Percentiles rank a stretch among this genome's conserved stretches.
Conservation (phyloP, 1,140 invertebrate species). For the Apis laboriosa region DNA sequence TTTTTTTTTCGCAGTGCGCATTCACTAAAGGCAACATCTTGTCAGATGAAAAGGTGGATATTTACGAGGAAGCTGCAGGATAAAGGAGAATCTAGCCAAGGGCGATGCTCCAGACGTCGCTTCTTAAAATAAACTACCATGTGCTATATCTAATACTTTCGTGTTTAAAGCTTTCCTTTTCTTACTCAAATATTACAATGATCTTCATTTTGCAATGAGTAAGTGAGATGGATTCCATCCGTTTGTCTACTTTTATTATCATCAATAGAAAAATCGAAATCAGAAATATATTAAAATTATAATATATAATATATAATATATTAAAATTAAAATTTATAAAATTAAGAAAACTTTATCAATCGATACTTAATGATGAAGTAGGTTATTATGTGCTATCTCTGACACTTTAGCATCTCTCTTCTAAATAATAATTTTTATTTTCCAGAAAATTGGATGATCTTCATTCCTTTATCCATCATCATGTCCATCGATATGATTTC, state of each 20-base stretch:
- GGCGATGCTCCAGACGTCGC: conserved; percentile 26
- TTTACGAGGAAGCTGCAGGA: conserved; percentile 40
- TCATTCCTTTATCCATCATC: too few species aligned
- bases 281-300: neutral
- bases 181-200: neutral
- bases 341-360: too few species aligned
- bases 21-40: conserved; percentile 13
- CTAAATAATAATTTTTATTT: too few species aligned
- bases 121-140: conserved; percentile 37
- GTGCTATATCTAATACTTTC: conserved; percentile 24
- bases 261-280: too few species aligned
- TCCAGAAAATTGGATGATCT: too few species aligned
- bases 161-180: neutral
- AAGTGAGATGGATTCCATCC: too few species aligned
- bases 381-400: too few species aligned
- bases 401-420: too few species aligned
- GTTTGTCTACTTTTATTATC: neutral
- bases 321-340: neutral
- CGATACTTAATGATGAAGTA: too few species aligned
- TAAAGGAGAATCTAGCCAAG: conserved; percentile 34
- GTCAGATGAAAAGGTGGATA: conserved; percentile 48
- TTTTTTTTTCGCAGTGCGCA: neutral
- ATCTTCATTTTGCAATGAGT: neutral
- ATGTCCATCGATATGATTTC: too few species aligned
- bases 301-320: too few species aligned